These are phyloP conservation scores for Montipora efflorescens DNA, from an alignment of 64 coral and sea anemone genomes.

Conservation along the genomic window DNA sequence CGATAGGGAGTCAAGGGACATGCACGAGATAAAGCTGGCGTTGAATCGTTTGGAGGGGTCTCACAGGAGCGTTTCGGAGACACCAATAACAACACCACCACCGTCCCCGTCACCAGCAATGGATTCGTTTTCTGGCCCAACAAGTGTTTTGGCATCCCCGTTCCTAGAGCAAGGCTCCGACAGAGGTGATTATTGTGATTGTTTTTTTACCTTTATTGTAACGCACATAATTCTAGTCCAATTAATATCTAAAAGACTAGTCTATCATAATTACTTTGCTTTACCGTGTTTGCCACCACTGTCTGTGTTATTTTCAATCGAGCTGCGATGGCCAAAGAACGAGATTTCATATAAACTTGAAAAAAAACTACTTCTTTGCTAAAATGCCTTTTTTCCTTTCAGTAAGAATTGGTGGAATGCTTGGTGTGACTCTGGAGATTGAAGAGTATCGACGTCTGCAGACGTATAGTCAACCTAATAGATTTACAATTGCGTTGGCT, in stretches of 20 bases:
- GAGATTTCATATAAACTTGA: too few species aligned
- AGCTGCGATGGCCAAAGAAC: too few species aligned
- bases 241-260: too few species aligned
- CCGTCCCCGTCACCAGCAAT: neutral
- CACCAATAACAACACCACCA: neutral
- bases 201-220: neutral
- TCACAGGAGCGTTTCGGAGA: neutral
- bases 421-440: neutral
- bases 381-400: neutral
- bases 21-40: neutral
- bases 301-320: too few species aligned
- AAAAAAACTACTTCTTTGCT: neutral
- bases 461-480: neutral
- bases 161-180: neutral
- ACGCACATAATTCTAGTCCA: neutral
- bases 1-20: neutral
- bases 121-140: neutral
- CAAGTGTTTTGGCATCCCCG: neutral
- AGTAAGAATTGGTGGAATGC: neutral
- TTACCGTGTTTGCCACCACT: too few species aligned
- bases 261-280: too few species aligned
- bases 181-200: neutral
- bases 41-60: neutral
- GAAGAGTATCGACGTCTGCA: neutral
- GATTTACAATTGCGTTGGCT: neutral